These are phyloP conservation scores for Mustelus asterias DNA, from an alignment of 2,113 vertebrate genomes.

Conservation along the genomic window DNA sequence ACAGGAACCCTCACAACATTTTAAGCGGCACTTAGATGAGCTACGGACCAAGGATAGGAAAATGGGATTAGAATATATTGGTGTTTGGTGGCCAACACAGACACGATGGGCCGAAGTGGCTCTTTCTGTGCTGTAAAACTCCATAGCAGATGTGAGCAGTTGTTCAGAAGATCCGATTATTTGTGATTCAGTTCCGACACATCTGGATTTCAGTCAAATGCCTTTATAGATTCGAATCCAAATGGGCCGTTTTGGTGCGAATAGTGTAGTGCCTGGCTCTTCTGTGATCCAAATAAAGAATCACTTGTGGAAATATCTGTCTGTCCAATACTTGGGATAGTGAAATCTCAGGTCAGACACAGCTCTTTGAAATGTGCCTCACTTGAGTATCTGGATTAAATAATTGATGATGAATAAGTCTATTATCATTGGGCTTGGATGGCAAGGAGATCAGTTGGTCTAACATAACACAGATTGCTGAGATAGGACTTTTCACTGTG, in stretches of 20 bases:
- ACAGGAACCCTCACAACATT: no score
- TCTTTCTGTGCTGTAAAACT: no score
- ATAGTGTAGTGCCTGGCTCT: neutral
- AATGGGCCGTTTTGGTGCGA: neutral
- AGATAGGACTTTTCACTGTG: neutral
- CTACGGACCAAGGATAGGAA: no score
- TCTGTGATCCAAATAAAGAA: neutral
- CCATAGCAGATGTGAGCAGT: no score
- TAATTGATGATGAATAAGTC: neutral
- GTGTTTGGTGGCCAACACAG: neutral
- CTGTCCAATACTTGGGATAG: neutral
- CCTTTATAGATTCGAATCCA: no score
- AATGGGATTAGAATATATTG: neutral
- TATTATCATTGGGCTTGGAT: no score
- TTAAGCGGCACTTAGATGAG: no score
- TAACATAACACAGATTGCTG: neutral
- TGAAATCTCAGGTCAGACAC: neutral
- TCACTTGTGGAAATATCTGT: neutral
- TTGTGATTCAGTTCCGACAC: no score
- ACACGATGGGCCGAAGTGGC: neutral
- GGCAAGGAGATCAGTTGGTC: neutral
- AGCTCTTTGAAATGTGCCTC: neutral
- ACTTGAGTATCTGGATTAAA: neutral
- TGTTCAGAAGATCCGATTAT: no score
- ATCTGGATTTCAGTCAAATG: no score